Evolutionary conservation across 2,888 invertebrate species (phyloP), one percentile per base, ranked within the genome.

Genomic region (Lasioglossum lativentre): DNA sequence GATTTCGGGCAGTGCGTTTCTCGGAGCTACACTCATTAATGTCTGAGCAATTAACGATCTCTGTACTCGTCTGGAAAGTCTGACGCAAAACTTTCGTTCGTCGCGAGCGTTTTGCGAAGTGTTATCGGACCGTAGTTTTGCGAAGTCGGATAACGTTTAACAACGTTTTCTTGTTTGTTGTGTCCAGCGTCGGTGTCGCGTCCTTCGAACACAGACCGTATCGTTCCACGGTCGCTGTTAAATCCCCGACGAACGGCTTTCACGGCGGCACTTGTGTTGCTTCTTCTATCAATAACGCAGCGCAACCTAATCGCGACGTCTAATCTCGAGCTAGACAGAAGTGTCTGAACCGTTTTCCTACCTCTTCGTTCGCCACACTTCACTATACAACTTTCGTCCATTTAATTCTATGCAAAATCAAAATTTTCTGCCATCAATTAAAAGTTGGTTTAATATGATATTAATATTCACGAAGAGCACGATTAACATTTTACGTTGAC

Each of bases 231-330:
- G 72, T 76, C 78, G 40, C 59, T 80, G 34, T 82, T 56, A 90
- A 93, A 90, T 88, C 85, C 85, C 75, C 86, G 91, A 91, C 89
- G 92, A 92, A 70, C 92, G 88, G 81, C 78, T 73, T 83, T 75
- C 40, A 83, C 83, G 71, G 70, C 56, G 71, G 85, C 92, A 92
- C 91, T 93, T 93, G 78, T 92, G 78, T 42, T 89, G 93, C 93
- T 93, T 93, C 93, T 72, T 86, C 70, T 47, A 76, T 85, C 90
- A 83, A 89, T 90, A 88, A 83, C 38, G 42, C 14, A 10, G 27
- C 52, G 74, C 47, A 78, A 82, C 71, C 78, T 75, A 42, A 80
- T 82, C 59, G 34, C 52, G 34, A 70, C 72, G 30, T 23, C 47
- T 82, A 74, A 84, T 82, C 59, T 45, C 19, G n/a, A 66, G 66